These are phyloP conservation scores for Petrolisthes manimaculis DNA, from an alignment of 2,888 invertebrate species.

Conservation along the genomic window DNA sequence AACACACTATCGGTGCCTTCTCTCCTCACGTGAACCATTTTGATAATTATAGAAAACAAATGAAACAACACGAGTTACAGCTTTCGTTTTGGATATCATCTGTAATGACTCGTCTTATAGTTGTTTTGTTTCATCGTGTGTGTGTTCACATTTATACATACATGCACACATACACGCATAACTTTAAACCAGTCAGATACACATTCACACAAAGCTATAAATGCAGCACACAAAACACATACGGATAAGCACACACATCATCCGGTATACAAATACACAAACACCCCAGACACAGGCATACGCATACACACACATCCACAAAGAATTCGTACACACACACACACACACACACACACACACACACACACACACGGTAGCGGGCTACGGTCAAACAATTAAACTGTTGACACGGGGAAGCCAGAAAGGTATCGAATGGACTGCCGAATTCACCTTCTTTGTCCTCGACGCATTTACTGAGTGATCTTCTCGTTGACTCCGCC, in stretches of 20 bases:
- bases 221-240: background rate
- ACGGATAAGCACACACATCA: background rate
- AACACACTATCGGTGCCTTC: too few species aligned
- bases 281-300: background rate
- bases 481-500: constrained; percentile 23
- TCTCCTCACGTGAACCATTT: too few species aligned
- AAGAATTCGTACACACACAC: constrained; percentile 16
- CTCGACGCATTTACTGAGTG: constrained; percentile 27
- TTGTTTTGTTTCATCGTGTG: too few species aligned
- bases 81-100: too few species aligned
- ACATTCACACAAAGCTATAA: background rate
- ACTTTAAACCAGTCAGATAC: background rate
- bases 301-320: constrained; percentile 34
- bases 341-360: constrained; percentile 35
- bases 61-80: too few species aligned
- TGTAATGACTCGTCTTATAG: too few species aligned
- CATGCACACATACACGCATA: background rate
- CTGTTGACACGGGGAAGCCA: constrained; percentile 27
- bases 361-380: constrained; percentile 26
- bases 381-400: constrained; percentile 33
- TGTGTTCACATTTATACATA: constrained; percentile 10
- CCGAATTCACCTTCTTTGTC: constrained; percentile 35
- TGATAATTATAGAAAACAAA: too few species aligned
- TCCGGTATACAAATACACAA: constrained; percentile 1
- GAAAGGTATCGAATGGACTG: constrained; percentile 45